A percentile compares a stretch with the other conserved stretches of the same genome.
phyloP scores from a whole-genome alignment of 2,888 invertebrate species.

The Hydraecia micacea region DNA sequence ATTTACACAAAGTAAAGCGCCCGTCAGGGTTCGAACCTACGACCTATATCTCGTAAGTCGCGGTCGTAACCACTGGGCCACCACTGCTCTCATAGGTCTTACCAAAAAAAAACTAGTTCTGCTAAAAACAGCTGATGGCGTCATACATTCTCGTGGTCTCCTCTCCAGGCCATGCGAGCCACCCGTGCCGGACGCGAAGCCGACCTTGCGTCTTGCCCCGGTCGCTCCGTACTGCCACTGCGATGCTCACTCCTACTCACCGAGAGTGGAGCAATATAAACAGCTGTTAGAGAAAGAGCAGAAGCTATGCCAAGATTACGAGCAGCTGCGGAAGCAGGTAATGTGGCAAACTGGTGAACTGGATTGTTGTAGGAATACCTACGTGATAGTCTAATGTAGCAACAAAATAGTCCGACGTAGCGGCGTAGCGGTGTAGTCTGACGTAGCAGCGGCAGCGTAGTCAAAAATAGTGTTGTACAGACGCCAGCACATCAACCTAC shows the following conservation, averaged over 20 bases:
- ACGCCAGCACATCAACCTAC: too few relatives aligned
- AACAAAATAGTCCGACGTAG: neutral
- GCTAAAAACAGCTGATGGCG: neutral
- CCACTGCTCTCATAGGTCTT: too few relatives aligned
- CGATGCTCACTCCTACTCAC: constrained; percentile 91
- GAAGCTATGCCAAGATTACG: constrained; percentile 89
- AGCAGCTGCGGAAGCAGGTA: constrained; percentile 87
- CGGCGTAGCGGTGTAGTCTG: neutral
- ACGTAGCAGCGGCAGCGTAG: neutral
- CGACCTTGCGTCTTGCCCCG: constrained; percentile 85
- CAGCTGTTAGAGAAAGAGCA: constrained; percentile 91
- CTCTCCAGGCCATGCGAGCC: constrained; percentile 90
- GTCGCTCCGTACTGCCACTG: constrained; percentile 92
- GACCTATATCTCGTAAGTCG: too few relatives aligned
- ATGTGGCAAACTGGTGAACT: neutral
- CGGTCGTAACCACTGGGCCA: too few relatives aligned
- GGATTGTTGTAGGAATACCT: neutral
- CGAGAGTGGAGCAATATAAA: constrained; percentile 91
- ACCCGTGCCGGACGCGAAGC: constrained; percentile 86
- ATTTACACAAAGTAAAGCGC: too few relatives aligned
- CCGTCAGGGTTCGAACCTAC: too few relatives aligned
- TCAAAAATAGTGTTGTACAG: neutral
- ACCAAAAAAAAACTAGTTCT: neutral
- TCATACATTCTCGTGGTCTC: constrained; percentile 12
- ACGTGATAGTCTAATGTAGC: neutral